Percentiles rank a stretch among this genome's conserved stretches.
These are phyloP conservation scores for Cyrtonyx montezumae DNA, from an alignment of 2,113 vertebrate genomes.

Conservation along the genomic window DNA sequence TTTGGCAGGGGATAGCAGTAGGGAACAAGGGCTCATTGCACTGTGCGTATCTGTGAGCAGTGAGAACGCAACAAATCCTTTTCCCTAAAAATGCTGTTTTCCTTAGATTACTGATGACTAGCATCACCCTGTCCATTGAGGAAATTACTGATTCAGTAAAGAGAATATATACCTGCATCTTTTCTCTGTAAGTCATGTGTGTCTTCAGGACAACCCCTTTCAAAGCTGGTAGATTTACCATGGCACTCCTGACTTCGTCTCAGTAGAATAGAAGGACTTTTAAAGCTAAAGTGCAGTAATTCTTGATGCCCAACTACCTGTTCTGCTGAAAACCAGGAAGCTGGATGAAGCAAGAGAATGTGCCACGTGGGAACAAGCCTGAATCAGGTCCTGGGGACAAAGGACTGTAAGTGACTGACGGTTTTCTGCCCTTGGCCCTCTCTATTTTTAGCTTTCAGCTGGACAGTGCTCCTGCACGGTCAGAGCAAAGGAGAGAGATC, in stretches of 20 bases:
- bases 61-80: neutral
- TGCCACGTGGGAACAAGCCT: neutral
- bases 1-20: neutral
- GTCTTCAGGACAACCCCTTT: neutral
- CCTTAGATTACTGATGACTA: neutral
- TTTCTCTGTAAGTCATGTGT: neutral
- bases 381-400: neutral
- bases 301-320: accelerated
- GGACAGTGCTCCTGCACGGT: neutral
- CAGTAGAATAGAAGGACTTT: neutral
- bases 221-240: neutral
- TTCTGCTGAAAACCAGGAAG: neutral
- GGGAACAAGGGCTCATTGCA: neutral
- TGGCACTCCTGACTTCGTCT: neutral
- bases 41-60: neutral
- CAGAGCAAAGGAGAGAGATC: neutral
- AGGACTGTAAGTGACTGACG: neutral
- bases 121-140: neutral
- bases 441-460: neutral
- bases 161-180: neutral
- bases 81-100: neutral
- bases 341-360: neutral
- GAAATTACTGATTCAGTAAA: neutral
- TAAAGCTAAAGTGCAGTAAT: neutral
- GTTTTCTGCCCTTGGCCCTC: neutral